Conservation (phyloP, 2,888 invertebrate species). For the Tolmerus cingulatus region DNA sequence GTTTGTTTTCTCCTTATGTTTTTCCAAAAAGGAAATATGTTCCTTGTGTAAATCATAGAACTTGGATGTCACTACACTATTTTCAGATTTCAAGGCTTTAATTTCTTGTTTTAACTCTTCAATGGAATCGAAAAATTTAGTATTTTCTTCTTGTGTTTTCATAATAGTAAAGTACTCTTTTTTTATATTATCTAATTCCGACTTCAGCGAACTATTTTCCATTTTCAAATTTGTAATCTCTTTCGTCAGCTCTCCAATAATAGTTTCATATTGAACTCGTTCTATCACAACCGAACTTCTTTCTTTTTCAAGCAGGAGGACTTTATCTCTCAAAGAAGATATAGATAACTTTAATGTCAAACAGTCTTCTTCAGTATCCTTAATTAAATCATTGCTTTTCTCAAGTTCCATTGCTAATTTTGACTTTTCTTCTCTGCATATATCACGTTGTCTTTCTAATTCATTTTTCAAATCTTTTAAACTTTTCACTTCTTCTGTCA, state of each 20-base stretch:
- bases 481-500: neutral
- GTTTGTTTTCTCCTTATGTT: neutral
- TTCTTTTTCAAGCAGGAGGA: neutral
- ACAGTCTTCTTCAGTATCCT: constrained; percentile 35
- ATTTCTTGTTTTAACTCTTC: neutral
- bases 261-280: neutral
- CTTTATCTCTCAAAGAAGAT: neutral
- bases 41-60: neutral
- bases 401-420: neutral
- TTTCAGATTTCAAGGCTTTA: neutral
- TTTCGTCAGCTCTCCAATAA: neutral
- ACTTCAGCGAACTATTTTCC: neutral
- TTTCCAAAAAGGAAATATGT: neutral
- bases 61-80: neutral
- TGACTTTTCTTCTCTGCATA: neutral
- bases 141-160: neutral
- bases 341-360: constrained; percentile 15
- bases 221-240: neutral
- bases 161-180: neutral
- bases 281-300: neutral
- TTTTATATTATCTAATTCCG: neutral
- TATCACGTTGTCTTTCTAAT: constrained; percentile 29
- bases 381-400: neutral
- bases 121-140: neutral
- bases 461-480: constrained; percentile 43